Conservation (phyloP, 1,140 invertebrate genomes). For the Meloidogyne hapla region DNA sequence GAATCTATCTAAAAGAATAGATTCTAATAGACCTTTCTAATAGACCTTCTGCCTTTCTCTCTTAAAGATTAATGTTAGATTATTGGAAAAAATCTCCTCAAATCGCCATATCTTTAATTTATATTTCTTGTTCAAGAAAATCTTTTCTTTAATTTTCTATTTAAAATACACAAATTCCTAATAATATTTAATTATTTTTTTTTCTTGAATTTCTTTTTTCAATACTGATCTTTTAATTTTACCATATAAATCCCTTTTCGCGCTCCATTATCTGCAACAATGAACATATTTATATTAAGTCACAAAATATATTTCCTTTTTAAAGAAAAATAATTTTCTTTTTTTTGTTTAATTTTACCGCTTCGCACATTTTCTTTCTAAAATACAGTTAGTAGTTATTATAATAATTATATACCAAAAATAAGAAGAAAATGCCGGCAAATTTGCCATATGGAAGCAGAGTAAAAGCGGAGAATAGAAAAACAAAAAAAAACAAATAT, state of each 20-base stretch:
- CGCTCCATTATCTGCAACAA: background rate
- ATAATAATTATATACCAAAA: background rate
- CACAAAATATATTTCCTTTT: background rate
- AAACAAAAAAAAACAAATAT: background rate
- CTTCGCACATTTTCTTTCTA: background rate
- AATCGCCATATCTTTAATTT: too few species aligned
- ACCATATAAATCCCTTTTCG: background rate
- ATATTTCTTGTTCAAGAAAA: too few species aligned
- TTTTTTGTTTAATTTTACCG: background rate
- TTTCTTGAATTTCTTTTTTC: background rate
- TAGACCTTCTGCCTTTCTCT: too few species aligned
- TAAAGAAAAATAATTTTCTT: background rate
- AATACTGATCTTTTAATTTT: background rate
- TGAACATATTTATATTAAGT: background rate
- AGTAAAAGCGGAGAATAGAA: conserved; percentile 5
- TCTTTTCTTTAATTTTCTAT: too few species aligned
- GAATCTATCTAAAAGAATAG: too few species aligned
- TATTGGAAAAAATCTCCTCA: too few species aligned
- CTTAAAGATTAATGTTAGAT: too few species aligned
- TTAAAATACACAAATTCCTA: too few species aligned
- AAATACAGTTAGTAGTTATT: background rate
- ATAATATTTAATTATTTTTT: background rate
- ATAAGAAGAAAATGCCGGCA: conserved; percentile 4
- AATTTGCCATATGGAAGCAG: conserved; percentile 2
- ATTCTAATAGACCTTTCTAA: too few species aligned